Base-by-base conservation (phyloP, 2,797 vertebrate species). In the Sitta carolinensis region DNA sequence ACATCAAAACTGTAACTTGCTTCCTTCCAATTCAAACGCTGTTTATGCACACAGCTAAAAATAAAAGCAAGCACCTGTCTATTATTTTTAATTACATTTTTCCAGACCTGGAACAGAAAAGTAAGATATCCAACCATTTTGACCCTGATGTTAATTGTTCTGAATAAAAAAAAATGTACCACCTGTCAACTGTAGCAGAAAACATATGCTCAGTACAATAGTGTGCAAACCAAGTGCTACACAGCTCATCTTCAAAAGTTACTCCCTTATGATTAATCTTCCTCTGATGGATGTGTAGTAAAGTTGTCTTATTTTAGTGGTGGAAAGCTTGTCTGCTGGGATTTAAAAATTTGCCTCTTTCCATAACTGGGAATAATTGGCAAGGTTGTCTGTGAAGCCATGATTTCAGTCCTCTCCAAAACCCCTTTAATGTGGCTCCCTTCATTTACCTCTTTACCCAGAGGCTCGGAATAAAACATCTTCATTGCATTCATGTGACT, bases 121-220 rank as follows among this genome's bases (percentile, higher is more conserved):
- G 84, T 30, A 78, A 94, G 84, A 63, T n/a, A 87, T 50, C 47
- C 51, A 67, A 20, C 11, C 7, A 4, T 90, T 89, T 59, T 95
- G 87, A 89, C 94, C 89, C 42, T 52, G 32, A 52, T 90, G 85
- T 92, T 95, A 94, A 91, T 96, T 88, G 77, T 93, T 96, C 63
- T 61, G 66, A 55, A 25, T 70, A 59, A 76, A 81, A 92, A 81
- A 92, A 88, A 76, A 0, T 26, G 47, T 45, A 38, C 68, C 91
- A 89, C 92, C 94, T 95, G 93, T 69, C 92, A 89, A 16, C 18
- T 21, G 55, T 8, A 74, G 90, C 73, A 84, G 80, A 25, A 84
- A 93, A 76, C 77, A 93, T 87, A 80, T 94, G 84, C 45, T 96
- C 19, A 38, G 34, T 58, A 83, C 67, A 86, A 50, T 26, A 50